Percentiles rank a stretch among this genome's conserved stretches.
These are phyloP conservation scores for Aplochiton taeniatus DNA, from an alignment of 2,797 vertebrate genomes.

Conservation along the genomic window DNA sequence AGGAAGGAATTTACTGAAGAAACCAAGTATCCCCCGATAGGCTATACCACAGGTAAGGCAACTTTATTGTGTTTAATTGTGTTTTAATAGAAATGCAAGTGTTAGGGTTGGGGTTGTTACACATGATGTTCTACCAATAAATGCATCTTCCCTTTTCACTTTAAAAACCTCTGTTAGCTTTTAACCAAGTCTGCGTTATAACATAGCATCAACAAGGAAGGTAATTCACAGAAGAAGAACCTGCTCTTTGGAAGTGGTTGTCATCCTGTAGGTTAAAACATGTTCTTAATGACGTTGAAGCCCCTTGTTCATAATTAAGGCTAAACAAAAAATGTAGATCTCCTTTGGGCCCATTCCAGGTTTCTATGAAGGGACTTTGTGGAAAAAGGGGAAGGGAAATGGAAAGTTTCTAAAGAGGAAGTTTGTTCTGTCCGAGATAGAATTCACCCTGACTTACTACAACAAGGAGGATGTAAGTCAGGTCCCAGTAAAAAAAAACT, in stretches of 20 bases:
- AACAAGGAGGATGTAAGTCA: constrained; percentile 86
- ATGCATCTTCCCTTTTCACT: background rate
- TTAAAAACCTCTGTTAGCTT: no score
- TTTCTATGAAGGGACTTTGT: constrained; percentile 83
- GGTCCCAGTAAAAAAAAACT: no score
- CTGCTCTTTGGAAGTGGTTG: constrained; percentile 13
- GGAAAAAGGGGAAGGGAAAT: constrained; percentile 88
- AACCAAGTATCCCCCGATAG: constrained; percentile 66
- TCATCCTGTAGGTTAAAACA: no score
- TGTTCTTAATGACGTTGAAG: no score
- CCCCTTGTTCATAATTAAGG: no score
- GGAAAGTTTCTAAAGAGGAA: constrained; percentile 83
- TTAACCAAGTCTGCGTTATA: no score
- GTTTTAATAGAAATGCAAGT: background rate
- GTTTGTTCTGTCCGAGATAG: constrained; percentile 83
- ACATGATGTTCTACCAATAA: background rate
- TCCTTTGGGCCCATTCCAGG: constrained; percentile 64
- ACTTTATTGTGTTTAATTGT: background rate
- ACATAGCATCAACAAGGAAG: background rate
- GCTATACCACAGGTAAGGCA: constrained; percentile 81
- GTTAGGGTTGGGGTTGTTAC: no score
- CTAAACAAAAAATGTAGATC: background rate
- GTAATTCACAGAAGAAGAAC: constrained; percentile 38
- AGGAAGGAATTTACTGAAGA: constrained; percentile 84
- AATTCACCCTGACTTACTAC: constrained; percentile 88